A percentile compares a stretch with the other conserved stretches of the same genome.
Evolutionary conservation across 2,888 invertebrate genomes (phyloP).

Genomic region (Bellardia pandia): DNA sequence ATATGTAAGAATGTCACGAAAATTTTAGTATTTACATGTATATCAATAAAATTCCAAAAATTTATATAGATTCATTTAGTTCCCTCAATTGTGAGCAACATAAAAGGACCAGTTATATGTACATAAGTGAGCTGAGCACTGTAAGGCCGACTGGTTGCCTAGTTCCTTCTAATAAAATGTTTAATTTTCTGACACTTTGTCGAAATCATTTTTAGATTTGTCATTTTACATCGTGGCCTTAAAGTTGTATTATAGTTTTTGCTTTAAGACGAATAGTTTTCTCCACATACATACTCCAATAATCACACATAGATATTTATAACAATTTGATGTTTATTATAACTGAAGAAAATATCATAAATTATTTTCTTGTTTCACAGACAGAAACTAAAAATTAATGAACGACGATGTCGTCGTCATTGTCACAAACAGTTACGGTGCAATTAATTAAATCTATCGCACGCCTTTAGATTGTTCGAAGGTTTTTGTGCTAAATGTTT

Average conservation of each 20-base stretch:
- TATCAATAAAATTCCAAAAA: not conserved
- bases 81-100: too few relatives aligned
- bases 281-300: not conserved
- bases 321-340: not conserved
- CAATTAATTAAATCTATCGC: slow-evolving; percentile 41
- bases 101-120: too few relatives aligned
- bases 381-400: slow-evolving; percentile 21
- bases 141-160: too few relatives aligned
- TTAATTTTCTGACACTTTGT: not conserved
- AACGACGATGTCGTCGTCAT: not conserved
- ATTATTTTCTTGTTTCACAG: not conserved
- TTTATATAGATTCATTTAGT: not conserved
- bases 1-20: not conserved
- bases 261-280: not conserved
- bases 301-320: not conserved
- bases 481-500: not conserved
- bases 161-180: too few relatives aligned
- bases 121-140: too few relatives aligned
- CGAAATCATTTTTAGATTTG: slow-evolving; percentile 5
- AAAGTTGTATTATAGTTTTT: not conserved
- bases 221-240: not conserved
- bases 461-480: slow-evolving; percentile 16
- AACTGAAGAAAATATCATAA: not conserved
- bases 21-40: not conserved
- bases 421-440: slow-evolving; percentile 28